phyloP scores from a whole-genome alignment of 2,797 vertebrate genomes.

The Threskiornis aethiopicus region DNA sequence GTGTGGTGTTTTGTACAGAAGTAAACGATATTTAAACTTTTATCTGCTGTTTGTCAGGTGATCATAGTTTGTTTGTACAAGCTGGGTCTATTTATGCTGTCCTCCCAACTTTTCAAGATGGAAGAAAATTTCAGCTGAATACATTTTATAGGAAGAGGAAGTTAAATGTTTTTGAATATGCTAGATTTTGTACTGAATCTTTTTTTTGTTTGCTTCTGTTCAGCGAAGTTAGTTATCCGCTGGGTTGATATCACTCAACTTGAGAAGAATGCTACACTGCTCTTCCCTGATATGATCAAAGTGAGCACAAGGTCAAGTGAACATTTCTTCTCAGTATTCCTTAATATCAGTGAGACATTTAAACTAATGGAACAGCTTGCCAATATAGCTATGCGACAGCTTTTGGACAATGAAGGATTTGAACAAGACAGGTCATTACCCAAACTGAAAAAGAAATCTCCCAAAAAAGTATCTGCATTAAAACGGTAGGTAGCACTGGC shows the following conservation, averaged over 20 bases:
- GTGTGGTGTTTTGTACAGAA: neutral
- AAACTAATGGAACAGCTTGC: slow-evolving; percentile 97
- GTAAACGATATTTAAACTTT: neutral
- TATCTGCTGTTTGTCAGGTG: neutral
- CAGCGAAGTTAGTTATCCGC: slow-evolving; percentile 93
- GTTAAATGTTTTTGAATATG: neutral
- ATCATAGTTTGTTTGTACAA: neutral
- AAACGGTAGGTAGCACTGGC: slow-evolving; percentile 83
- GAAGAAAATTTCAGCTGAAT: neutral
- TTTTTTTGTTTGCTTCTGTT: neutral
- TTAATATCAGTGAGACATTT: slow-evolving; percentile 96
- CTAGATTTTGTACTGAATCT: neutral
- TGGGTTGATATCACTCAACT: slow-evolving; percentile 98
- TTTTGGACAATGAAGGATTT: slow-evolving; percentile 97
- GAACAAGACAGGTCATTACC: slow-evolving; percentile 94
- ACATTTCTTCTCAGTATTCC: slow-evolving; percentile 95
- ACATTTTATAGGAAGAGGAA: neutral
- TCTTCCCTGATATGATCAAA: slow-evolving; percentile 92
- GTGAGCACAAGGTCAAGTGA: slow-evolving; percentile 92
- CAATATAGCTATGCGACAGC: slow-evolving; percentile 97
- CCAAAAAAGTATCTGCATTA: slow-evolving; percentile 93
- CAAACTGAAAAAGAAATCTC: slow-evolving; percentile 95
- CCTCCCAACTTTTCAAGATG: neutral
- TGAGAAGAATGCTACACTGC: slow-evolving; percentile 92
- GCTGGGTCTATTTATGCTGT: neutral